phyloP scores from a whole-genome alignment of 2,888 invertebrate genomes.

The Heteropelma amictum region DNA sequence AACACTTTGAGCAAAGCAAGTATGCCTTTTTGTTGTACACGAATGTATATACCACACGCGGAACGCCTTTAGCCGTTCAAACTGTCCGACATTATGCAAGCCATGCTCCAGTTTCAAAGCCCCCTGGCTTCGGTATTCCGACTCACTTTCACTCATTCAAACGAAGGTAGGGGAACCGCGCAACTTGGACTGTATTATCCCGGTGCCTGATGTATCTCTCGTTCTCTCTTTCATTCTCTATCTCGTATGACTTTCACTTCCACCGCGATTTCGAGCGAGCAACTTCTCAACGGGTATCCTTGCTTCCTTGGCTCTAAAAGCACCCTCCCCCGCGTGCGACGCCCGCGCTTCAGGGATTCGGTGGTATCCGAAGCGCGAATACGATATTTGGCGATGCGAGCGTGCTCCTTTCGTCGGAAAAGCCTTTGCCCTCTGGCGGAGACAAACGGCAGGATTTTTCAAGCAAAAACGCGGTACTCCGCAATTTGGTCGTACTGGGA shows the following conservation, averaged over 20 bases:
- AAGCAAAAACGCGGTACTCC: too few species aligned
- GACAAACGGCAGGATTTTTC: too few species aligned
- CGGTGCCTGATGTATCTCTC: constrained; percentile 33
- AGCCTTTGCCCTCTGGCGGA: background rate
- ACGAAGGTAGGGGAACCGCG: constrained; percentile 42
- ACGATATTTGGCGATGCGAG: background rate
- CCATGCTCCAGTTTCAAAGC: constrained; percentile 75
- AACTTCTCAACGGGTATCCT: constrained; percentile 61
- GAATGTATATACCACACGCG: constrained; percentile 38
- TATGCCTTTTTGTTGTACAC: constrained; percentile 13
- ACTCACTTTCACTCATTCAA: constrained; percentile 76
- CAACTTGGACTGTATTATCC: constrained; percentile 61
- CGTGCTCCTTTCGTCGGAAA: background rate
- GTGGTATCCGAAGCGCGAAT: background rate
- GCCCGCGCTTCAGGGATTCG: constrained; percentile 24
- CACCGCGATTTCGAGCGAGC: constrained; percentile 36
- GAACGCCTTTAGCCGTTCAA: constrained; percentile 67
- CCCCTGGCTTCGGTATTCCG: constrained; percentile 70
- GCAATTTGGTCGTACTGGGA: too few species aligned
- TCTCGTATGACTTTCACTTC: constrained; percentile 70
- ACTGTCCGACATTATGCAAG: constrained; percentile 75
- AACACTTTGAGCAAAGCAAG: constrained; percentile 8
- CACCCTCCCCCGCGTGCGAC: constrained; percentile 34
- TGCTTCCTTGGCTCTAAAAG: constrained; percentile 46
- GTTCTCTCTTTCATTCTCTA: constrained; percentile 56